Base-by-base conservation (phyloP, 1,140 invertebrate genomes). In the Mercenaria mercenaria region DNA sequence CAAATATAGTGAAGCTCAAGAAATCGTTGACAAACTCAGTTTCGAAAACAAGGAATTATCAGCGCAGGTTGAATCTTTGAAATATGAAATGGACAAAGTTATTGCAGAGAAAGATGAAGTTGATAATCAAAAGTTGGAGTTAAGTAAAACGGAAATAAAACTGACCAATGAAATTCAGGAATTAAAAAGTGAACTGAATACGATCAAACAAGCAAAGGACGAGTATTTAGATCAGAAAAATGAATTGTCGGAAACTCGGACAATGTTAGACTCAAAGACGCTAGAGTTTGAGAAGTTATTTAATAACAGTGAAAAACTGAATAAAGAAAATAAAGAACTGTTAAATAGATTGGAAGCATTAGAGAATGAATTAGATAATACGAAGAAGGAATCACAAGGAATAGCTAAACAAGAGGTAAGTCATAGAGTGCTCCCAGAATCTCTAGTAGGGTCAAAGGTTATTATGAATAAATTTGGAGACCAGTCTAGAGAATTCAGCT, bases 261-360 rank as follows among this genome's bases (percentile, higher is more conserved):
- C 83, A 39, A 74, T 92, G 82, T 86, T 92, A 88, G 89, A 91
- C 80, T 77, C 87, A 37, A 90, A 88, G 74, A 89, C 90, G 18
- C 34, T 72, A 20, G 87, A 92, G 76, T 81, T 90, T 59, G 90
- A 93, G 52, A 61, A 90, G 50, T 79, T 92, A 18, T 87, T 84
- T 86, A 89, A 92, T 67, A 90, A 93, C 23, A 86, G 93, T 47
- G 89, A 92, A 37, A 90, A 90, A 59, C 37, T 94, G 69, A 88
- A 84, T 81, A 94, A 93, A 77, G 94, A 94, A 81, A 94, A 94
- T 79, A 93, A 93, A 47, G 93, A 94, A 32, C 86, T 95, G 52
- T 77, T 91, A 26, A 93, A 93, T 88, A 91, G 91, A 80, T 69
- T 94, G 41, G 91, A 92, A 79, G 84, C 80, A n/a, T 20, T 91